Evolutionary conservation across 2,888 invertebrate genomes (phyloP).

Genomic region (Rugalucina vietnamica): DNA sequence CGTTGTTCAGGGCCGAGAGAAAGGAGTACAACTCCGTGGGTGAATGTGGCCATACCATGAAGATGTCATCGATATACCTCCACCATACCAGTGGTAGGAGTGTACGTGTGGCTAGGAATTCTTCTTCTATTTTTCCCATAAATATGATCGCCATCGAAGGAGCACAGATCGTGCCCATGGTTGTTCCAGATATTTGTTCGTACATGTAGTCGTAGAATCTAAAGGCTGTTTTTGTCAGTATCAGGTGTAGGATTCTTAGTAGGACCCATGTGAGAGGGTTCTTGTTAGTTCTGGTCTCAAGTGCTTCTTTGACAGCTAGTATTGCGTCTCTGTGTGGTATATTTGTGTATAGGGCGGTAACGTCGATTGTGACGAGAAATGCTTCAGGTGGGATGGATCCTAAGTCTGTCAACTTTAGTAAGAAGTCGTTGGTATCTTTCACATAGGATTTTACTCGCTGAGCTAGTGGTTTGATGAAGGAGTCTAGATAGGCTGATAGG

Average conservation of each 20-base stretch:
- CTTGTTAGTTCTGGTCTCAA: not conserved
- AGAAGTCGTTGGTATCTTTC: not conserved
- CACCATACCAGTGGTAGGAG: not conserved
- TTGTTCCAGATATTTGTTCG: constrained; percentile 29
- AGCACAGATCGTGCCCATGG: constrained; percentile 33
- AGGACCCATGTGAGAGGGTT: not conserved
- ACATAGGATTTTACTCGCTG: not conserved
- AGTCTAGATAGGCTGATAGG: not conserved
- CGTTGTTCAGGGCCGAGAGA: not conserved
- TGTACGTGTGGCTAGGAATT: not conserved
- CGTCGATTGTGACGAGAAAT: not conserved
- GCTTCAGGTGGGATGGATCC: not conserved
- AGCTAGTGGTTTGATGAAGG: not conserved
- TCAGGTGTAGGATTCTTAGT: constrained; percentile 4
- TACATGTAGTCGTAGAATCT: constrained; percentile 10
- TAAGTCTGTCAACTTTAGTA: not conserved
- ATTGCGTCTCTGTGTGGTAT: not conserved
- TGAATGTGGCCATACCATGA: not conserved
- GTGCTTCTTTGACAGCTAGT: not conserved
- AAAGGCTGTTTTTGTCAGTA: constrained; percentile 24
- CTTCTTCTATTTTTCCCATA: constrained; percentile 1
- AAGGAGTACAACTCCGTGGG: not conserved
- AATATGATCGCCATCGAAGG: not conserved
- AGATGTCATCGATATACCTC: not conserved
- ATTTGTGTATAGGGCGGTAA: not conserved